Evolutionary conservation across 2,797 vertebrate genomes (phyloP), one percentile per base, ranked within the genome.

Genomic region (Spinus pinus): DNA sequence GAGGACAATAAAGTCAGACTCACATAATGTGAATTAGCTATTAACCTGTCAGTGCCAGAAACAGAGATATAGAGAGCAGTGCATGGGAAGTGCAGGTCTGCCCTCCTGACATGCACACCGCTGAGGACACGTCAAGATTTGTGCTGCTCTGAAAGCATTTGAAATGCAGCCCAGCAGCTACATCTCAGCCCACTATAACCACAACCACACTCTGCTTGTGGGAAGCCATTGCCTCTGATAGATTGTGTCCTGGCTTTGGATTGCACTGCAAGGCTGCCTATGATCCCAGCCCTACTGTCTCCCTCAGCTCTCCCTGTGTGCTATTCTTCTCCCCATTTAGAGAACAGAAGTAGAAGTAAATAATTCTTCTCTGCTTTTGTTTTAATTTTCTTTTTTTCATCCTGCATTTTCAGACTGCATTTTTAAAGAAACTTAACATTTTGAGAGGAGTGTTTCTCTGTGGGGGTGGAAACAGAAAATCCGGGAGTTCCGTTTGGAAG

Each of bases 391-490:
- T 30, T n/a, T 61, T 73, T 65, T 33, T 44, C 56, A 49, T 31
- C 41, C 46, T 70, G 30, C 14, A 4, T 79, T 79, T 79, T 65
- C 88, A 79, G 42, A 41, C 27, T 71, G 11, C 30, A 61, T 81
- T 67, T 79, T 54, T 84, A 37, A 56, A 25, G 39, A 83, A 74
- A 27, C 24, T 33, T 12, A 81, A 1, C 2, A 15, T 31, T 90
- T 64, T 75, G 42, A 90, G n/a, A 42, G 27, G 10, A n/a, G 2
- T 44, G 4, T 78, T 90, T 88, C 46, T 65, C 46, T 12, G 6
- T 47, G 18, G 20, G 4, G 1, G 1, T 47, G 7, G 13, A 61
- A 86, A 33, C 3, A 71, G 86, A 88, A 64, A 46, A 3, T 0
- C 12, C 7, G 12, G 22, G 23, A 47, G 3, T 71, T 86, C 56